phyloP scores from a whole-genome alignment of 2,797 vertebrate genomes.

The Lophius americanus region DNA sequence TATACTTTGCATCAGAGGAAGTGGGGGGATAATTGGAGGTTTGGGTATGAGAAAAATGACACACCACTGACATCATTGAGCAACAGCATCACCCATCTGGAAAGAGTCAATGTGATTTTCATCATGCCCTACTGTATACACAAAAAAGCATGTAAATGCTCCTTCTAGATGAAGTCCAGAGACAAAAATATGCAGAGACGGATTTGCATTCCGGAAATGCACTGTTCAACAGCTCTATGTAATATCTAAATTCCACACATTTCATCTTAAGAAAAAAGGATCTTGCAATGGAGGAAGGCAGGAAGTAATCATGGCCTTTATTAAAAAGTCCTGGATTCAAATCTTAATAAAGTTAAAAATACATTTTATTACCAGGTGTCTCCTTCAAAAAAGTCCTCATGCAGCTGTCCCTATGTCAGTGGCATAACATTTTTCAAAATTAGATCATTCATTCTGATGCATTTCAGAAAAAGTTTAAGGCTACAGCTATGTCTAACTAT shows the following conservation, averaged over 20 bases:
- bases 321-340: neutral
- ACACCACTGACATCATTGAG: neutral
- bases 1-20: constrained; percentile 1
- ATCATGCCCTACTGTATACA: neutral
- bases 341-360: neutral
- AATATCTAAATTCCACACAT: constrained; percentile 1
- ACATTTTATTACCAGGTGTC: neutral
- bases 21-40: neutral
- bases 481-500: too few species aligned
- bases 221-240: neutral
- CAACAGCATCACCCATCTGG: constrained; percentile 3
- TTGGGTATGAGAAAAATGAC: neutral
- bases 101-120: neutral
- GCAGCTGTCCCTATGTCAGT: neutral
- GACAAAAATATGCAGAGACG: neutral
- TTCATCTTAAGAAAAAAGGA: neutral
- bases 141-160: constrained; percentile 3
- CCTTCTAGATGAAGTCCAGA: neutral
- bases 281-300: neutral
- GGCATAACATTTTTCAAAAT: neutral
- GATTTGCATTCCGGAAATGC: neutral
- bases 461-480: too few species aligned
- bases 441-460: neutral
- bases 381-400: neutral
- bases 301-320: neutral